Percentiles rank a stretch among this genome's conserved stretches.
phyloP scores from a whole-genome alignment of 2,113 vertebrate genomes.

The Panurus biarmicus region DNA sequence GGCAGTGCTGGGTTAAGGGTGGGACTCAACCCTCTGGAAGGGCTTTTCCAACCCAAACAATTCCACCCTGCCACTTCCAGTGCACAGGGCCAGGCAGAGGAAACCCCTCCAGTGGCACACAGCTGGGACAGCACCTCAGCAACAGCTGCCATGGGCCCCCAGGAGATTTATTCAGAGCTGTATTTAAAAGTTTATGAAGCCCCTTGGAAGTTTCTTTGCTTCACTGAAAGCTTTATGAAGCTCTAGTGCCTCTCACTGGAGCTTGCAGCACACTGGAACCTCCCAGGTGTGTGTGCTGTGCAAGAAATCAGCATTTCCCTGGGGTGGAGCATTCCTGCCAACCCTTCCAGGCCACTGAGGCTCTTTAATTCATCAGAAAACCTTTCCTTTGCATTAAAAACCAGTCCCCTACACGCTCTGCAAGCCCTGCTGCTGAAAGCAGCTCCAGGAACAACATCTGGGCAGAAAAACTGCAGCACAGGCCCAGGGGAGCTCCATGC shows the following conservation, averaged over 20 bases:
- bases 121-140: not conserved
- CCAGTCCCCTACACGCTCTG: rapidly evolving
- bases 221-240: not conserved
- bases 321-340: not conserved
- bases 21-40: not conserved
- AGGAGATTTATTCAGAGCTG: not conserved
- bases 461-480: not conserved
- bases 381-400: not conserved
- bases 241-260: not conserved
- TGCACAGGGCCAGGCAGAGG: not conserved
- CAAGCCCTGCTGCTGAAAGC: rapidly evolving
- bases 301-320: not conserved
- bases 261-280: not conserved
- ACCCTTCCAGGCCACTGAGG: not conserved
- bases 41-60: not conserved
- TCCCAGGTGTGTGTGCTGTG: not conserved
- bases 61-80: not conserved
- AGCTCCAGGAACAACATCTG: not conserved
- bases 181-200: rapidly evolving
- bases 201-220: not conserved
- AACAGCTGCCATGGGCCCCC: rapidly evolving
- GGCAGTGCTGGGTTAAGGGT: not conserved
- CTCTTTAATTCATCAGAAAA: not conserved
- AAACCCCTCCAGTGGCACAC: not conserved
- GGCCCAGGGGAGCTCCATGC: not conserved